Base-by-base conservation (phyloP, 1,140 invertebrate species). In the Drosophila santomea region DNA sequence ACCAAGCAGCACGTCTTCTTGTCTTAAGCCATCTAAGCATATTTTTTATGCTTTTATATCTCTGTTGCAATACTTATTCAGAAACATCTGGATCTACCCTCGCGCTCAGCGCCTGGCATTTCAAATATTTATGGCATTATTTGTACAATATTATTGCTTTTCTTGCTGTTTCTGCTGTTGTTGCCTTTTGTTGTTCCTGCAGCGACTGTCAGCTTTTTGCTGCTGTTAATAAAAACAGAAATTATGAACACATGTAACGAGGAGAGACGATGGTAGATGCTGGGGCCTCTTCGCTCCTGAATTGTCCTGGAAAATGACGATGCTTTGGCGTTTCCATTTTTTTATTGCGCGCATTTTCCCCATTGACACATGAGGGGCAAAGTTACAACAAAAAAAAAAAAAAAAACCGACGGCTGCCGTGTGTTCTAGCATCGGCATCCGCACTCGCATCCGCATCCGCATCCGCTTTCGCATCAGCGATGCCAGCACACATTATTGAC, bases 281-380 rank as follows among this genome's bases (percentile, higher is more conserved):
- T 3, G 15, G 41, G 15, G 15, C 12, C 11, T 39, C 38, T 32
- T 7, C 32, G 39, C 28, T 57, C 38, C 73, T 69, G 73, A 79
- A 79, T 83, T 79, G 80, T 71, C 76, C 77, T 71, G 75, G 64
- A 84, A 83, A 84, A 72, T 74, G 64, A 58, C 80, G 57, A 76
- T 74, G 72, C 76, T 79, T 83, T 75, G 75, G 80, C 64, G 60
- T 63, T 84, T 58, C 63, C 36, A 64, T 74, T 56, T 74, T 73
- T 64, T 57, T 68, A 79, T 62, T 68, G 36, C 63, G 74, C 76
- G 58, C 60, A 66, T 61, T 54, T 75, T 80, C 23, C 67, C 55
- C 63, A 84, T 76, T 83, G 80, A 84, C 80, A 83, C 75, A 80
- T 74, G 81, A n/a, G 54, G 56, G 73, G 43, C 20, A 48, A 51